These are phyloP conservation scores for Patella pellucida DNA, from an alignment of 2,888 invertebrate genomes.

Conservation along the genomic window DNA sequence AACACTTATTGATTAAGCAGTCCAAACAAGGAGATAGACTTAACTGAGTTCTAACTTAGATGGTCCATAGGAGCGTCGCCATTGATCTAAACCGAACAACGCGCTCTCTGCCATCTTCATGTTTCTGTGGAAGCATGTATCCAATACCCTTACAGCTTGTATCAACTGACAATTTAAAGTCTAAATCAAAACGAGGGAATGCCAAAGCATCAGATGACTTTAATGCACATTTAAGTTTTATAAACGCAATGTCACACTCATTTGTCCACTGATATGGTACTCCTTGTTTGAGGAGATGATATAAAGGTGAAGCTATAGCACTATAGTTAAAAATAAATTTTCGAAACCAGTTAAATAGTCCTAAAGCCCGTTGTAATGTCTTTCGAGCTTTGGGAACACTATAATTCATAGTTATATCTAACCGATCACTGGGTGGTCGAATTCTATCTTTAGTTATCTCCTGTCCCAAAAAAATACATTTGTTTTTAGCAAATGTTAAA, in stretches of 20 bases:
- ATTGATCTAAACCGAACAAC: slow-evolving; percentile 9
- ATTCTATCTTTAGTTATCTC: slow-evolving; percentile 25
- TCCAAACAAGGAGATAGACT: too few relatives aligned
- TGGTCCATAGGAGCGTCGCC: slow-evolving; percentile 18
- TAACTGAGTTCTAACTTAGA: slow-evolving; percentile 25
- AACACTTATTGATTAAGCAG: too few relatives aligned
- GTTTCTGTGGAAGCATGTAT: slow-evolving; percentile 14
- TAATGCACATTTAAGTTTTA: slow-evolving; percentile 10
- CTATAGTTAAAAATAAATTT: slow-evolving; percentile 30
- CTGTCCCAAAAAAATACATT: slow-evolving; percentile 29
- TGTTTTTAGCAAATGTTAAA: slow-evolving; percentile 22
- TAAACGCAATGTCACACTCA: slow-evolving; percentile 18
- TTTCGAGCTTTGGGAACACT: slow-evolving; percentile 20
- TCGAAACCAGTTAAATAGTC: slow-evolving; percentile 33
- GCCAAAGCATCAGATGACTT: slow-evolving; percentile 22
- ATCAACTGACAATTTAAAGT: slow-evolving; percentile 28
- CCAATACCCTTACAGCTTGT: slow-evolving; percentile 17
- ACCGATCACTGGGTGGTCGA: slow-evolving; percentile 17
- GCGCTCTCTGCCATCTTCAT: neutral
- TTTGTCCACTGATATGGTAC: slow-evolving; percentile 19
- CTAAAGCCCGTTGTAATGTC: slow-evolving; percentile 29
- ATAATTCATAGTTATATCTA: slow-evolving; percentile 19
- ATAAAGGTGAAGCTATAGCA: slow-evolving; percentile 23
- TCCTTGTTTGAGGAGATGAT: slow-evolving; percentile 19
- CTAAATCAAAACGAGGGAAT: slow-evolving; percentile 25